Conservation (phyloP, 64 coral and sea anemone species). For the Montipora sp. region DNA sequence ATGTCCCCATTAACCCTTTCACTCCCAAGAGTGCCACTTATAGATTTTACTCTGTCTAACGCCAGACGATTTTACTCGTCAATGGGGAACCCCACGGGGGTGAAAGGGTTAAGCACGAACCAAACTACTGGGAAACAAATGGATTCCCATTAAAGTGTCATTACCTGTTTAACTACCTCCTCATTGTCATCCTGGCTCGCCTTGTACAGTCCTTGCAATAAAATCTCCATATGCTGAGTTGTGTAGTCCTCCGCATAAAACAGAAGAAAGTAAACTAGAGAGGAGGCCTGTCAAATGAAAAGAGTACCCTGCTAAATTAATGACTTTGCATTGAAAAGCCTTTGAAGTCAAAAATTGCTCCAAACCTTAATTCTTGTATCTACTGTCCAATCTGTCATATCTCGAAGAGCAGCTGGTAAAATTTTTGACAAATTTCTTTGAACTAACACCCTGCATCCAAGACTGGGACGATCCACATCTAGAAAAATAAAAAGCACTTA, state of each 20-base stretch:
- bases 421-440: conserved; percentile 97
- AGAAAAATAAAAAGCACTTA: neutral
- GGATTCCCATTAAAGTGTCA: neutral
- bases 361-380: conserved; percentile 94
- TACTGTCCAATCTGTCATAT: conserved; percentile 94
- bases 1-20: too few relatives aligned
- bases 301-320: neutral
- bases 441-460: conserved; percentile 88
- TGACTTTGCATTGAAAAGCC: neutral
- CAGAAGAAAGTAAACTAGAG: conserved; percentile 86
- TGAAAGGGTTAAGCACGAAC: too few relatives aligned
- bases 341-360: neutral
- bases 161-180: conserved; percentile 83
- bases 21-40: too few relatives aligned
- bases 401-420: conserved; percentile 90
- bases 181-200: conserved; percentile 90
- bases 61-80: too few relatives aligned
- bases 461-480: conserved; percentile 77
- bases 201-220: conserved; percentile 90
- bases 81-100: too few relatives aligned
- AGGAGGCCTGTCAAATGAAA: conserved; percentile 56
- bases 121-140: too few relatives aligned
- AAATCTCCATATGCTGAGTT: conserved; percentile 87
- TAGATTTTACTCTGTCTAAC: too few relatives aligned
- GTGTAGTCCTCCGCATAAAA: conserved; percentile 97